These are phyloP conservation scores for Falcunculus frontatus DNA, from an alignment of 2,113 vertebrate genomes.

Conservation along the genomic window DNA sequence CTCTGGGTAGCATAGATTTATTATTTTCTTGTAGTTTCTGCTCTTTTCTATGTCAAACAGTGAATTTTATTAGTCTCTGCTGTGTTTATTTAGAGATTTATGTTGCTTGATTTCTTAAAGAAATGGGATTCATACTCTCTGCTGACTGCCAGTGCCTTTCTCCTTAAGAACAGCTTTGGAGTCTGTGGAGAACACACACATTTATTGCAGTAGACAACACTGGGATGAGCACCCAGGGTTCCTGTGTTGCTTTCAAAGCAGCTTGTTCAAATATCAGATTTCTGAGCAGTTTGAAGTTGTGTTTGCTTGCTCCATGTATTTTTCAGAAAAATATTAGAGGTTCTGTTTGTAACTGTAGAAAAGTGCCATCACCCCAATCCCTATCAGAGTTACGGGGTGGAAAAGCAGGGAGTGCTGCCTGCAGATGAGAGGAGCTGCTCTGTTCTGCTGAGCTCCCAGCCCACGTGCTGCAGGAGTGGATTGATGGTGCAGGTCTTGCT, in stretches of 20 bases:
- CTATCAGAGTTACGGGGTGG: background rate
- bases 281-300: background rate
- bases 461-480: background rate
- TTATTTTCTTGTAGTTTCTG: background rate
- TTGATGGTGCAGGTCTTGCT: background rate
- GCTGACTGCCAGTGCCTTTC: background rate
- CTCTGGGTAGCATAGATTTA: background rate
- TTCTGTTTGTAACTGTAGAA: background rate
- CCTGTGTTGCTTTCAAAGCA: background rate
- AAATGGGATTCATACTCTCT: background rate
- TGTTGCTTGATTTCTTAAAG: background rate
- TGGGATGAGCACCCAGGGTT: background rate
- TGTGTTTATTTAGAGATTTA: background rate
- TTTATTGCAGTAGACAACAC: background rate
- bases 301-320: background rate
- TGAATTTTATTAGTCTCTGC: background rate
- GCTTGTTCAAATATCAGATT: background rate
- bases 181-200: background rate
- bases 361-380: background rate
- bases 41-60: background rate
- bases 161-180: background rate
- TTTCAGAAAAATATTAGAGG: background rate
- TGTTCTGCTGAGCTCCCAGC: background rate
- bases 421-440: background rate
- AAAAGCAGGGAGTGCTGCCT: background rate